These are phyloP conservation scores for Palythoa grandiflora DNA, from an alignment of 92 coral and sea anemone species.

Conservation along the genomic window DNA sequence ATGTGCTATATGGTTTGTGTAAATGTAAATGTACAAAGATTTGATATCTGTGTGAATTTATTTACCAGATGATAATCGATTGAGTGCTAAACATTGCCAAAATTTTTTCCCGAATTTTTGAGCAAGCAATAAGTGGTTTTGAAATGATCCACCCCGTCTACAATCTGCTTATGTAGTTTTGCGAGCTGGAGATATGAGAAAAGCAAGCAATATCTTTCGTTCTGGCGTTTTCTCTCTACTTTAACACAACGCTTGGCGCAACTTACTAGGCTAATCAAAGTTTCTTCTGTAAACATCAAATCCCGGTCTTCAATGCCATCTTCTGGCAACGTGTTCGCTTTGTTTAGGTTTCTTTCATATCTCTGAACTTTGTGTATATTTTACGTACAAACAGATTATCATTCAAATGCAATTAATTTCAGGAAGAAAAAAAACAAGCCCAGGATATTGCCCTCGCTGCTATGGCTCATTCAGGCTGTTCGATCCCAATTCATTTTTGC, in stretches of 20 bases:
- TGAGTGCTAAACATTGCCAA: conserved; percentile 63
- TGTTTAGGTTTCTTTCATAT: conserved; percentile 75
- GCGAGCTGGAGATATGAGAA: conserved; percentile 67
- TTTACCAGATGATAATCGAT: conserved; percentile 69
- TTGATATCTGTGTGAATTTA: conserved; percentile 61
- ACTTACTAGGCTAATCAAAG: conserved; percentile 7
- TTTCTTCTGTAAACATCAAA: conserved; percentile 51
- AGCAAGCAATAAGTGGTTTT: conserved; percentile 64
- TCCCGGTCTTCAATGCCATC: conserved; percentile 59
- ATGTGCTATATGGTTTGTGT: conserved; percentile 60
- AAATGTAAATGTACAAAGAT: conserved; percentile 62
- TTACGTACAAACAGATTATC: conserved; percentile 79
- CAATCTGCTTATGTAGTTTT: conserved; percentile 65
- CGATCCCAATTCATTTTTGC: neutral
- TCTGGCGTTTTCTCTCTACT: neutral
- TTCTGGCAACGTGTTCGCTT: conserved; percentile 80
- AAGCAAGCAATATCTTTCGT: conserved; percentile 45
- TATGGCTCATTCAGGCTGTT: neutral
- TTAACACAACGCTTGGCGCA: conserved; percentile 25
- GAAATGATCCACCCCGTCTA: conserved; percentile 53
- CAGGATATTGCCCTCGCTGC: conserved; percentile 30
- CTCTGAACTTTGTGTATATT: conserved; percentile 68
- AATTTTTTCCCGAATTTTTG: conserved; percentile 67
- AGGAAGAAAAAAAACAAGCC: conserved; percentile 35
- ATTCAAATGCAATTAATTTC: conserved; percentile 81